Percentiles rank a stretch among this genome's conserved stretches.
Conservation (phyloP, 2,888 invertebrate species). For the Copidosoma aretas region DNA sequence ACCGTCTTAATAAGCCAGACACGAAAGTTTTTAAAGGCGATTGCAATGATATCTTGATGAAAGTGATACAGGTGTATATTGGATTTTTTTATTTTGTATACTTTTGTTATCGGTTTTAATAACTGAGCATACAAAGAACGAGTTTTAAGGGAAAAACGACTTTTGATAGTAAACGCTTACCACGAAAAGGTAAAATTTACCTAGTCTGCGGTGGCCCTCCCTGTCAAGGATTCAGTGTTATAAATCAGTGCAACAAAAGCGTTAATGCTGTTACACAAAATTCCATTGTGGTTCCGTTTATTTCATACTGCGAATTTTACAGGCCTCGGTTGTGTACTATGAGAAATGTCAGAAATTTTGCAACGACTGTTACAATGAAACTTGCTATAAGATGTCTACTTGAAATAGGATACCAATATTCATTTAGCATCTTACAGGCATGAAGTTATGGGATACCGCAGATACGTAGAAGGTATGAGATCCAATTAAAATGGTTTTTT, state of each 20-base stretch:
- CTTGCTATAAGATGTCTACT: constrained; percentile 77
- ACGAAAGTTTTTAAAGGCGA: constrained; percentile 82
- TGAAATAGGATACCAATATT: constrained; percentile 87
- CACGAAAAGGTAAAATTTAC: constrained; percentile 81
- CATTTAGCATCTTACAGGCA: constrained; percentile 85
- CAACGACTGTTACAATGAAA: constrained; percentile 83
- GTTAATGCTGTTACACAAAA: constrained; percentile 87
- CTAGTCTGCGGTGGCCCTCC: constrained; percentile 86
- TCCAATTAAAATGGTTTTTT: constrained; percentile 44
- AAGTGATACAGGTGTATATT: constrained; percentile 69
- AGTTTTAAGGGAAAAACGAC: constrained; percentile 64
- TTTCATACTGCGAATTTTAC: constrained; percentile 86
- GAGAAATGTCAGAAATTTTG: constrained; percentile 87
- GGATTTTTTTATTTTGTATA: constrained; percentile 35
- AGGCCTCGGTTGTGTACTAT: constrained; percentile 82
- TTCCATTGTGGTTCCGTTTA: constrained; percentile 80
- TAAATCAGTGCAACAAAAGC: constrained; percentile 85
- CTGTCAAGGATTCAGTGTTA: constrained; percentile 88
- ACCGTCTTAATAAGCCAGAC: constrained; percentile 75
- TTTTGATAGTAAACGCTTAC: constrained; percentile 67
- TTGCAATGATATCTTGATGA: constrained; percentile 75
- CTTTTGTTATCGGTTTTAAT: constrained; percentile 4
- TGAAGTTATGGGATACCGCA: constrained; percentile 87
- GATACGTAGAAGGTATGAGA: constrained; percentile 71
- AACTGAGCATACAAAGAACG: constrained; percentile 42